A percentile compares a stretch with the other conserved stretches of the same genome.
These are phyloP conservation scores for Xanthorhoe designata DNA, from an alignment of 2,888 invertebrate species.

Conservation along the genomic window DNA sequence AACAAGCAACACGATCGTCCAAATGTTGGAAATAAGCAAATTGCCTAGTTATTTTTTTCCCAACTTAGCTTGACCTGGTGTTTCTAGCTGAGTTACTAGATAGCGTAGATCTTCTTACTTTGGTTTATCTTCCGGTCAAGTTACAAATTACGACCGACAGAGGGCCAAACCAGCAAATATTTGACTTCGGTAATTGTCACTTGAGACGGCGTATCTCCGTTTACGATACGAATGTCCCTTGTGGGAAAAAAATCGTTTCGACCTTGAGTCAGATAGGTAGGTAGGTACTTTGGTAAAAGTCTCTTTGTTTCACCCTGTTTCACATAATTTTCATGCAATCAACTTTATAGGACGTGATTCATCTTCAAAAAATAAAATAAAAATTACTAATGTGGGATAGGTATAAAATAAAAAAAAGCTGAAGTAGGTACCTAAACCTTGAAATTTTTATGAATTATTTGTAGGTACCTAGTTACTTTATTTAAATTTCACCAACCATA, in stretches of 20 bases:
- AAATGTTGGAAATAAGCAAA: constrained; percentile 72
- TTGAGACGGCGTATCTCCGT: constrained; percentile 64
- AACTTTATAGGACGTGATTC: too few relatives aligned
- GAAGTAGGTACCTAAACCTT: too few relatives aligned
- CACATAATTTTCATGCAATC: too few relatives aligned
- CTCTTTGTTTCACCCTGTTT: too few relatives aligned
- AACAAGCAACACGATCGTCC: constrained; percentile 76
- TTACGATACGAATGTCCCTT: constrained; percentile 47
- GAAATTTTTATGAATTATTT: too few relatives aligned
- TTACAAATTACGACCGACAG: constrained; percentile 78
- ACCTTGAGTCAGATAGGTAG: constrained; percentile 10
- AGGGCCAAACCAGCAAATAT: constrained; percentile 81
- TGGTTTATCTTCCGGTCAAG: constrained; percentile 58
- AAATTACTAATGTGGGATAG: too few relatives aligned
- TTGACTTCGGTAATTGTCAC: constrained; percentile 81
- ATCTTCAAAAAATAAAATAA: too few relatives aligned
- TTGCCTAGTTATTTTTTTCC: constrained; percentile 55
- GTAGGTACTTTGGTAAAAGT: too few relatives aligned
- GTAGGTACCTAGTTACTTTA: too few relatives aligned
- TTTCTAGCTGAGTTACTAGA: background rate
- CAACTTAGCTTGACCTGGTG: constrained; percentile 49
- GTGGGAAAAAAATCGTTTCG: constrained; percentile 20
- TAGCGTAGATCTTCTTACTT: constrained; percentile 37
- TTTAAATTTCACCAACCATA: too few relatives aligned
- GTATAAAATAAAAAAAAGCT: background rate